Evolutionary conservation across 2,888 invertebrate species (phyloP).

Genomic region (Chorisops tibialis): DNA sequence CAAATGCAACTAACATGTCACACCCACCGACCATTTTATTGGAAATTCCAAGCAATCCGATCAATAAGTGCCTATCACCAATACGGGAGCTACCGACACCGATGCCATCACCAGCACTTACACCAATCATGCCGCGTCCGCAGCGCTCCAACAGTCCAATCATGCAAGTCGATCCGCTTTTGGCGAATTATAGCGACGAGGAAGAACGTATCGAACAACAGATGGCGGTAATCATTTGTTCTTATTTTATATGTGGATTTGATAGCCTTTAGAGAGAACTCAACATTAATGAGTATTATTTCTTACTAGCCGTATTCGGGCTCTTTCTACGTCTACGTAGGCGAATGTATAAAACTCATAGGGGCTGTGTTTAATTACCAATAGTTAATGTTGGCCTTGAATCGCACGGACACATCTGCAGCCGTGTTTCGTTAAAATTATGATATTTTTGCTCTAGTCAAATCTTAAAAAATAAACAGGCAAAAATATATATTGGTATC

Average conservation of each 20-base stretch:
- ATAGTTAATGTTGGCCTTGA: too few relatives aligned
- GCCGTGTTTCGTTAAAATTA: too few relatives aligned
- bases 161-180: conserved; percentile 42
- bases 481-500: too few relatives aligned
- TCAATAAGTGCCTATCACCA: conserved; percentile 75
- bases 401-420: too few relatives aligned
- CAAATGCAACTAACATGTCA: conserved; percentile 57
- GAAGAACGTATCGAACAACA: conserved; percentile 45
- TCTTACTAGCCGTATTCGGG: background rate
- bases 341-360: too few relatives aligned
- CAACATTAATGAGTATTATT: background rate
- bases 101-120: conserved; percentile 66
- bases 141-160: conserved; percentile 43
- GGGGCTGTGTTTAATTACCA: too few relatives aligned
- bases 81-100: conserved; percentile 75
- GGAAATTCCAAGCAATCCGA: conserved; percentile 66
- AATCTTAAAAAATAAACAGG: too few relatives aligned
- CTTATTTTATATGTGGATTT: background rate
- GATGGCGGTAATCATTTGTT: conserved; percentile 37
- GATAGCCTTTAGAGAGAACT: conserved; percentile 20
- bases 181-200: conserved; percentile 52
- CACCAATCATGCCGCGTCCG: conserved; percentile 59
- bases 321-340: too few relatives aligned
- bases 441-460: too few relatives aligned
- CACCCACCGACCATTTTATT: conserved; percentile 73